Evolutionary conservation across 92 coral and sea anemone genomes (phyloP).

Genomic region (Montipora capitata): DNA sequence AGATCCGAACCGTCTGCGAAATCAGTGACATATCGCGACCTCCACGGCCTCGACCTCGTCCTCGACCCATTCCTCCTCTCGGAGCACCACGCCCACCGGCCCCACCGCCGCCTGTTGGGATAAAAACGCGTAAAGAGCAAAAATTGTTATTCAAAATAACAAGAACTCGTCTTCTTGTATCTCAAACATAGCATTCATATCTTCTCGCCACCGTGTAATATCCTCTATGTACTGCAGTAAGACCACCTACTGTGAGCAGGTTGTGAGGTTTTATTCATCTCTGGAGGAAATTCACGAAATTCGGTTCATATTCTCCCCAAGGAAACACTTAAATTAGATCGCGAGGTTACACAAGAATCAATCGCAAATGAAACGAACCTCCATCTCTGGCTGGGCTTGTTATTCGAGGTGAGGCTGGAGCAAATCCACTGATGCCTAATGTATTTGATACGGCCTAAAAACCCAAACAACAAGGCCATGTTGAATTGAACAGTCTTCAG

Average conservation of each 20-base stretch:
- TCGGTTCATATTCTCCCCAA: too few species aligned
- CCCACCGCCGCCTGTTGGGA: constrained; percentile 73
- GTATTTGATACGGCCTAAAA: constrained; percentile 83
- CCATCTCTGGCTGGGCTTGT: constrained; percentile 97
- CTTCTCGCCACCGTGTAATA: too few species aligned
- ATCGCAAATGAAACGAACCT: constrained; percentile 54
- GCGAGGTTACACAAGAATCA: not conserved
- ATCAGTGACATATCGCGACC: constrained; percentile 92
- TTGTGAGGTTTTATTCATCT: too few species aligned
- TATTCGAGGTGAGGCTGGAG: constrained; percentile 96
- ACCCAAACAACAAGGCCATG: not conserved
- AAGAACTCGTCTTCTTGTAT: too few species aligned
- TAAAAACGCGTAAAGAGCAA: not conserved
- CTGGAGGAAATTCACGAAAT: too few species aligned
- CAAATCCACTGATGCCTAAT: constrained; percentile 94
- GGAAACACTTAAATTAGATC: too few species aligned
- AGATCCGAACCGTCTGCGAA: constrained; percentile 94
- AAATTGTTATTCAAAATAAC: too few species aligned
- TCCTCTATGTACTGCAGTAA: too few species aligned
- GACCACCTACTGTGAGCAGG: too few species aligned
- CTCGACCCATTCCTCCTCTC: constrained; percentile 90
- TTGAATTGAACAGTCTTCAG: too few species aligned
- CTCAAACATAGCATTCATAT: too few species aligned
- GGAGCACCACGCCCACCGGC: constrained; percentile 82
- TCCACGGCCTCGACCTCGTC: constrained; percentile 95